Evolutionary conservation across 2,797 vertebrate genomes (phyloP).

Genomic region (Amblyraja radiata): DNA sequence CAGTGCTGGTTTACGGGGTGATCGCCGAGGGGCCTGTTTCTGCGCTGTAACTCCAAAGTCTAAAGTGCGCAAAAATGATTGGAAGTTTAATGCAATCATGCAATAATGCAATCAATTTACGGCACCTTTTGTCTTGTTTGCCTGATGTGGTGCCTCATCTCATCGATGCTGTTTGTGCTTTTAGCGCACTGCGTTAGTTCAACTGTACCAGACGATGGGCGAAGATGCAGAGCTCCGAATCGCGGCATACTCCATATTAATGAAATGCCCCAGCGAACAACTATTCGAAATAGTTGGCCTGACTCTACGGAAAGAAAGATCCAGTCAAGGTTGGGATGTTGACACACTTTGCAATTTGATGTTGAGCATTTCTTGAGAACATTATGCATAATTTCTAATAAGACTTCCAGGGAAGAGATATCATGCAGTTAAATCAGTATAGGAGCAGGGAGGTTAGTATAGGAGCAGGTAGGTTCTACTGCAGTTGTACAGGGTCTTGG

Average conservation of each 20-base stretch:
- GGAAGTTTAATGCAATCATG: neutral
- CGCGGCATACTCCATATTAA: constrained; percentile 72
- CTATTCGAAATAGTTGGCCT: constrained; percentile 62
- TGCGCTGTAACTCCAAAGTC: no score
- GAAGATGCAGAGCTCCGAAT: constrained; percentile 78
- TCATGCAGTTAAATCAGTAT: neutral
- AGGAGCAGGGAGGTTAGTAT: no score
- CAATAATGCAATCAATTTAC: no score
- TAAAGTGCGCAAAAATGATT: neutral
- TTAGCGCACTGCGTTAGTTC: constrained; percentile 63
- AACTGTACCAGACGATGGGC: constrained; percentile 59
- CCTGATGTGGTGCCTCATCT: neutral
- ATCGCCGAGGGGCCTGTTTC: no score
- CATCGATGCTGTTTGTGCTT: constrained; percentile 41
- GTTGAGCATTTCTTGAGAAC: no score
- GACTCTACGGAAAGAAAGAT: constrained; percentile 64
- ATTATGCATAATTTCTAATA: neutral
- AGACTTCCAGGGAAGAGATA: neutral
- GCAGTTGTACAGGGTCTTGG: no score
- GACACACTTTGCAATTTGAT: neutral
- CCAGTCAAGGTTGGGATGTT: constrained; percentile 70
- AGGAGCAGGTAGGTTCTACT: no score
- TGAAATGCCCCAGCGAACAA: constrained; percentile 66
- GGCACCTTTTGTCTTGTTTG: neutral
- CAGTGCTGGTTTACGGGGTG: no score